A percentile compares a stretch with the other conserved stretches of the same genome.
Evolutionary conservation across 2,888 invertebrate genomes (phyloP).

Genomic region (Seladonia tumulorum): DNA sequence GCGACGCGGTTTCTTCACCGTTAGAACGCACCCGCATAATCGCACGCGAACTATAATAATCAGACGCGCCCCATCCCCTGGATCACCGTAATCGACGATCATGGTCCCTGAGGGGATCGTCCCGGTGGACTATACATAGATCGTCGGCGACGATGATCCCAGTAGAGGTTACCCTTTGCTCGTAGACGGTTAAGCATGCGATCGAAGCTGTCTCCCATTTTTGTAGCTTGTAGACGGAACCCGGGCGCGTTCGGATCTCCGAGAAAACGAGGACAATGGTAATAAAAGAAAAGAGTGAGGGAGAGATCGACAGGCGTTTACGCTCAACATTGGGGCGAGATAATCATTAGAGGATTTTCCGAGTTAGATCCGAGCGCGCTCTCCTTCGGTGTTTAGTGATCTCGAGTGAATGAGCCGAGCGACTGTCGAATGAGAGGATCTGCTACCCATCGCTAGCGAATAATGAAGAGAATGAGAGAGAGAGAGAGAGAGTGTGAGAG

Average conservation of each 20-base stretch:
- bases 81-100: neutral
- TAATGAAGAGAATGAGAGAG: neutral
- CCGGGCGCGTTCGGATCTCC: conserved; percentile 46
- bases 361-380: conserved; percentile 42
- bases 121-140: neutral
- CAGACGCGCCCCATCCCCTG: conserved; percentile 7
- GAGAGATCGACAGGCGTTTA: neutral
- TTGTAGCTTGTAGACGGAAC: conserved; percentile 64
- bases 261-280: neutral
- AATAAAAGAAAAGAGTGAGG: neutral
- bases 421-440: conserved; percentile 73
- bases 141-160: conserved; percentile 36
- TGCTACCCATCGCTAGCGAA: conserved; percentile 66
- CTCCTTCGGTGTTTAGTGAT: conserved; percentile 55
- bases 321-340: neutral
- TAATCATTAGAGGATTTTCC: neutral
- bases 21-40: conserved; percentile 35
- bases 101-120: neutral
- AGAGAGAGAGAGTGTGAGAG: neutral
- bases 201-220: conserved; percentile 62
- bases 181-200: conserved; percentile 45
- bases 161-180: conserved; percentile 53
- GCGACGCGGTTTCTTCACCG: neutral
- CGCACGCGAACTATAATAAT: conserved; percentile 33
- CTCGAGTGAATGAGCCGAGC: conserved; percentile 65